Evolutionary conservation across 2,888 invertebrate genomes (phyloP).

Genomic region (Archaeoteleia sp.): DNA sequence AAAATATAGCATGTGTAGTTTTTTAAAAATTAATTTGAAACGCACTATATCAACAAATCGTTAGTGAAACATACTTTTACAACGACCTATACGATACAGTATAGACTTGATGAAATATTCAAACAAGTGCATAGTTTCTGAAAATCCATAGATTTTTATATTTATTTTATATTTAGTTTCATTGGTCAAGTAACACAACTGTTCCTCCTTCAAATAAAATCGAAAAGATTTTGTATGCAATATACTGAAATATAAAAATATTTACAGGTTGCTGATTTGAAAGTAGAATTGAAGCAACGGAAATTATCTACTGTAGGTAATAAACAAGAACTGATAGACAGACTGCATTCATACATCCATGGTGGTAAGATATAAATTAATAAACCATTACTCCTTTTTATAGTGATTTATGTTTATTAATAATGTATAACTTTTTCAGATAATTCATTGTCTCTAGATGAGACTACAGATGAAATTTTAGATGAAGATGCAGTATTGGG

Average conservation of each 20-base stretch:
- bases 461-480: constrained; percentile 76
- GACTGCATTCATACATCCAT: constrained; percentile 81
- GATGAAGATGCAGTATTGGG: constrained; percentile 78
- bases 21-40: too few relatives aligned
- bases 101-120: too few relatives aligned
- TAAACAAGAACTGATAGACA: constrained; percentile 86
- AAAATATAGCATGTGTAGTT: too few relatives aligned
- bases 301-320: constrained; percentile 85
- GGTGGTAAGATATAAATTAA: constrained; percentile 57
- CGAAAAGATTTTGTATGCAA: too few relatives aligned
- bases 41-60: too few relatives aligned
- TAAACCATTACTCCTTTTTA: constrained; percentile 9
- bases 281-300: constrained; percentile 86
- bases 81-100: too few relatives aligned
- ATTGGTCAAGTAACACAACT: too few relatives aligned
- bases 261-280: constrained; percentile 87
- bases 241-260: neutral
- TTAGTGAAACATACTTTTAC: too few relatives aligned
- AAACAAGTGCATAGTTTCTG: too few relatives aligned
- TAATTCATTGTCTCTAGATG: constrained; percentile 75
- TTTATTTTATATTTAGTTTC: too few relatives aligned
- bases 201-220: too few relatives aligned
- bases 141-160: too few relatives aligned
- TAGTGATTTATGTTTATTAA: neutral
- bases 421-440: constrained; percentile 58